Percentiles rank a stretch among this genome's conserved stretches.
These are phyloP conservation scores for Corythucha ciliata DNA, from an alignment of 2,888 invertebrate genomes.

Conservation along the genomic window DNA sequence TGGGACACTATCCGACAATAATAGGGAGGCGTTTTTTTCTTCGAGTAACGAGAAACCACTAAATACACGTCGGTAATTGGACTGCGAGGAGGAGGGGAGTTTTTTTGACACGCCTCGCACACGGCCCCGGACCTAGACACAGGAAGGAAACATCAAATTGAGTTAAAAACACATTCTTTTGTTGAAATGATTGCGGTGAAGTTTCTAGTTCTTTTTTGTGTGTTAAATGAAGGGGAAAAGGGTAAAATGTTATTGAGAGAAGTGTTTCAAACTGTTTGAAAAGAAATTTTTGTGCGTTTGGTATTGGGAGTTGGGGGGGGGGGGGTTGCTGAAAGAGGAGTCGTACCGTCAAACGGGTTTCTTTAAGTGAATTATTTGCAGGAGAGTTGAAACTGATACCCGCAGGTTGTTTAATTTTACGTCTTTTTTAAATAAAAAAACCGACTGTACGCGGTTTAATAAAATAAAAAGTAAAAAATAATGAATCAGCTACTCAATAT, in stretches of 20 bases:
- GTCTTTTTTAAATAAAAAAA: too few species aligned
- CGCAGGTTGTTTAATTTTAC: too few species aligned
- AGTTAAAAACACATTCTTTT: conserved; percentile 11
- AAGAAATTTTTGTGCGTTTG: background rate
- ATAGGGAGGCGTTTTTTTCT: conserved; percentile 1
- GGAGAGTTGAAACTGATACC: too few species aligned
- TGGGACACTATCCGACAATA: conserved; percentile 19
- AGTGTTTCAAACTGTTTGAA: background rate
- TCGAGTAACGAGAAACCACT: too few species aligned
- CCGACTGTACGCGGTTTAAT: too few species aligned
- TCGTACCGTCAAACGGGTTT: too few species aligned
- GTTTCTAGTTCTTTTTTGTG: conserved; percentile 7
- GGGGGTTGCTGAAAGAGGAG: background rate
- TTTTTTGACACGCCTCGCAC: too few species aligned
- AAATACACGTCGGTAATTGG: too few species aligned
- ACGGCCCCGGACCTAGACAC: background rate
- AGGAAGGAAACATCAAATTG: conserved; percentile 18
- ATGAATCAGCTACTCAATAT: too few species aligned
- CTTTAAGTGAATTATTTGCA: too few species aligned
- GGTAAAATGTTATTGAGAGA: conserved; percentile 7
- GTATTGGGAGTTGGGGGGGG: background rate
- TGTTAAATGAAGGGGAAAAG: conserved; percentile 14
- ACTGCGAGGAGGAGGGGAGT: too few species aligned
- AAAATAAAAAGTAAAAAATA: too few species aligned
- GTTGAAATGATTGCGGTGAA: background rate